Conservation (phyloP, 2,888 invertebrate genomes). For the Eupsilia transversa region DNA sequence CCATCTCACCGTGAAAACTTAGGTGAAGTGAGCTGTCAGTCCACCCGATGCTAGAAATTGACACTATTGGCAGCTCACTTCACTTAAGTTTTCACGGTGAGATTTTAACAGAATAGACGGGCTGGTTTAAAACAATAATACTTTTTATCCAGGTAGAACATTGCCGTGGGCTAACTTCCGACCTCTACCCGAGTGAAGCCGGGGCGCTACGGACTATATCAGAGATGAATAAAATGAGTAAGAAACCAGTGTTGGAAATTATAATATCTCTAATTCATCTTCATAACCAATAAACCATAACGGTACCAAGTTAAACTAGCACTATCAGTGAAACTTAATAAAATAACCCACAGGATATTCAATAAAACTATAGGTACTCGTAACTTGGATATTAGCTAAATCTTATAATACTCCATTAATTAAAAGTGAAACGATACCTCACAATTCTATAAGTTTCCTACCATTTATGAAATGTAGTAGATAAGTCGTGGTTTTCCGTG, state of each 20-base stretch:
- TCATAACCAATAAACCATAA: neutral
- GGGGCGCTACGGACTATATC: too few relatives aligned
- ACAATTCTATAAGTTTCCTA: neutral
- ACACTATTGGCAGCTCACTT: too few relatives aligned
- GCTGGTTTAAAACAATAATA: neutral
- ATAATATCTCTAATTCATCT: conserved; percentile 9
- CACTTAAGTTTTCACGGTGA: too few relatives aligned
- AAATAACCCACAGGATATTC: neutral
- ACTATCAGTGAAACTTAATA: neutral
- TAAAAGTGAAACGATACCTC: conserved; percentile 24
- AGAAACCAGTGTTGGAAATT: neutral
- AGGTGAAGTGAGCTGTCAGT: too few relatives aligned
- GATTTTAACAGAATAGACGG: too few relatives aligned
- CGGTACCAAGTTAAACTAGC: neutral
- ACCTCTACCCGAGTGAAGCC: neutral
- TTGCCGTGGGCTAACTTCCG: neutral
- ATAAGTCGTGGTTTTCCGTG: conserved; percentile 27
- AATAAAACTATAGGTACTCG: conserved; percentile 30
- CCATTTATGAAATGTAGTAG: conserved; percentile 28
- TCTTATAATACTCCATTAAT: conserved; percentile 28
- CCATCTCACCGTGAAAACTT: too few relatives aligned
- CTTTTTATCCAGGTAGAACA: neutral
- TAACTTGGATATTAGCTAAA: conserved; percentile 16
- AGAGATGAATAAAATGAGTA: neutral
- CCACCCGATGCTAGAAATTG: too few relatives aligned